Evolutionary conservation across 1,140 invertebrate species (phyloP).

Genomic region (Thereuonema tuberculata): DNA sequence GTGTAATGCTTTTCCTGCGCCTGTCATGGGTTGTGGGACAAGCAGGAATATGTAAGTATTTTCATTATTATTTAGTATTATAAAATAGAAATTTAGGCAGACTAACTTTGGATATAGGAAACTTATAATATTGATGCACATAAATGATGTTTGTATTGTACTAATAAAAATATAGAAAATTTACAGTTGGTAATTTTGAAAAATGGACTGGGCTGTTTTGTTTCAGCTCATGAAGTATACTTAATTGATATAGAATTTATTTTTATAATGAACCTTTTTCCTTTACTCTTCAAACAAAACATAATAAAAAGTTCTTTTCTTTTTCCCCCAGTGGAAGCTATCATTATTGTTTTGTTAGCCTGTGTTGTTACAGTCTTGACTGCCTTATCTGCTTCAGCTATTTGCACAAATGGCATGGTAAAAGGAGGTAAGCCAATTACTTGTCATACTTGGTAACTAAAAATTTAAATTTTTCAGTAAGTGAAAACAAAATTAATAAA

Average conservation of each 20-base stretch:
- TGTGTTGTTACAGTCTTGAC: conserved; percentile 51
- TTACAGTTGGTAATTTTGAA: too few relatives aligned
- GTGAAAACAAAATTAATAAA: conserved; percentile 8
- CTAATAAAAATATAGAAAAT: neutral
- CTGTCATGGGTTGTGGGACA: conserved; percentile 47
- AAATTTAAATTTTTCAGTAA: conserved; percentile 9
- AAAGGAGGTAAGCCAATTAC: conserved; percentile 36
- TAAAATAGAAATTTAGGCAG: too few relatives aligned
- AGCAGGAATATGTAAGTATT: conserved; percentile 48
- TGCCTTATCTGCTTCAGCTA: conserved; percentile 41
- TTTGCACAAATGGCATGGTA: conserved; percentile 41
- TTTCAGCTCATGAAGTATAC: too few relatives aligned
- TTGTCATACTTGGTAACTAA: too few relatives aligned
- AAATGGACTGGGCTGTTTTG: too few relatives aligned
- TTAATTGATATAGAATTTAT: too few relatives aligned
- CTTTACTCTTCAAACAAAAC: too few relatives aligned
- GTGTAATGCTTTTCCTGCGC: conserved; percentile 47
- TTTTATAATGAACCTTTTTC: too few relatives aligned
- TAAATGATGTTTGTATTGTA: neutral
- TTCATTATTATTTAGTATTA: conserved; percentile 19
- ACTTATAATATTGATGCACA: too few relatives aligned
- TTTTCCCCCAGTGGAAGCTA: conserved; percentile 45
- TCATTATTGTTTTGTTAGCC: conserved; percentile 66
- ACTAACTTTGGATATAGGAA: too few relatives aligned
- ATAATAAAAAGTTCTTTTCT: neutral